phyloP scores from a whole-genome alignment of 2,113 vertebrate species.

The Rhinoderma darwinii region DNA sequence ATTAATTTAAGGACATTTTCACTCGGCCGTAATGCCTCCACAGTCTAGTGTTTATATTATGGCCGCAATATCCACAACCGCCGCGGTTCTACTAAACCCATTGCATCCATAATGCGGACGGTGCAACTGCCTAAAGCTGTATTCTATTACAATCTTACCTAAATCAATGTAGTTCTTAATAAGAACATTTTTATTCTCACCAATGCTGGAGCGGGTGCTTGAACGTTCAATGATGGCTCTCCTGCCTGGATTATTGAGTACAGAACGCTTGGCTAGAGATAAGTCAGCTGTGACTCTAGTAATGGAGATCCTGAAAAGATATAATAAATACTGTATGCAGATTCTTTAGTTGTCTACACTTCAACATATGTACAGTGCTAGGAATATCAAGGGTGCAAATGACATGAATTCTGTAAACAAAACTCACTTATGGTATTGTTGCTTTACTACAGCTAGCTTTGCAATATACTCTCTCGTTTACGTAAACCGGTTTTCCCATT shows the following conservation, averaged over 20 bases:
- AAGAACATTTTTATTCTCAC: slow-evolving; percentile 71
- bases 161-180: background rate
- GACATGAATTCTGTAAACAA: background rate
- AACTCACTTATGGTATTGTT: background rate
- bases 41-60: too few relatives aligned
- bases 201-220: slow-evolving; percentile 91
- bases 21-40: background rate
- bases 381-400: background rate
- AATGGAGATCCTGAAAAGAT: slow-evolving; percentile 87
- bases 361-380: background rate
- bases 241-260: slow-evolving; percentile 90
- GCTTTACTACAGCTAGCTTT: background rate
- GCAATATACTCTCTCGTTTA: background rate
- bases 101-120: too few relatives aligned
- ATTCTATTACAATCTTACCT: background rate
- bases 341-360: background rate
- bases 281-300: slow-evolving; percentile 94
- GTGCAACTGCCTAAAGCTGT: background rate
- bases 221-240: slow-evolving; percentile 95
- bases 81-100: too few relatives aligned
- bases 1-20: background rate
- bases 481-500: too few relatives aligned
- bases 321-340: background rate
- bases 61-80: too few relatives aligned
- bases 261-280: slow-evolving; percentile 93